Percentiles rank a stretch among this genome's conserved stretches.
Conservation (phyloP, 2,113 vertebrate genomes). For the Syrrhaptes paradoxus region DNA sequence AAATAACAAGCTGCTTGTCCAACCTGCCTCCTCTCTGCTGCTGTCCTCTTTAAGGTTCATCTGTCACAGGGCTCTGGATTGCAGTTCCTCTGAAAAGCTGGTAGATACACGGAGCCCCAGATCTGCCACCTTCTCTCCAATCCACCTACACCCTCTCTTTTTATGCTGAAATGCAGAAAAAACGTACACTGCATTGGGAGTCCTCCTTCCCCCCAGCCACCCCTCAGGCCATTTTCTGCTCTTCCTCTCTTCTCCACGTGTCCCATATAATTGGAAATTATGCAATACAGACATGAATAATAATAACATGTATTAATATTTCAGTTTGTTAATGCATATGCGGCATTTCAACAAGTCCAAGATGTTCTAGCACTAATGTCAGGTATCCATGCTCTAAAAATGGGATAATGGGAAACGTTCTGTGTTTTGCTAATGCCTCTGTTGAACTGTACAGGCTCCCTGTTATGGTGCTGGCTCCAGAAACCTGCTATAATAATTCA, state of each 20-base stretch:
- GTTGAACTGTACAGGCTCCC: background rate
- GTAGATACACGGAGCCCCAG: background rate
- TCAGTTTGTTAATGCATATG: background rate
- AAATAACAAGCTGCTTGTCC: slow-evolving; percentile 19
- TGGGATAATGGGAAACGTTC: slow-evolving; percentile 9
- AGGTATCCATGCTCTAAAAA: slow-evolving; percentile 25
- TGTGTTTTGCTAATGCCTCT: background rate
- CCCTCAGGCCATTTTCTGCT: background rate
- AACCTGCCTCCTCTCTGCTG: background rate
- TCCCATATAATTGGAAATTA: background rate
- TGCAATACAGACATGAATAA: background rate
- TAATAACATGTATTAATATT: background rate
- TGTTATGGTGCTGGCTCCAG: background rate
- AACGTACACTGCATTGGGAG: background rate
- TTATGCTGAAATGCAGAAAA: background rate
- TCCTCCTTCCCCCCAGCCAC: background rate
- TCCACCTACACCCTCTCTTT: background rate
- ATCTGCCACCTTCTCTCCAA: background rate
- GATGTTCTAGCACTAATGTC: background rate
- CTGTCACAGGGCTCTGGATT: background rate
- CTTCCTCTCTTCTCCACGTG: background rate
- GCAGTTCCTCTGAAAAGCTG: background rate
- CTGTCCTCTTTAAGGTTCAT: background rate
- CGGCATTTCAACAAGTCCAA: background rate
- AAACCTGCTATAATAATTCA: slow-evolving; percentile 39